phyloP scores from a whole-genome alignment of 2,797 vertebrate species.

The Chiloscyllium punctatum region DNA sequence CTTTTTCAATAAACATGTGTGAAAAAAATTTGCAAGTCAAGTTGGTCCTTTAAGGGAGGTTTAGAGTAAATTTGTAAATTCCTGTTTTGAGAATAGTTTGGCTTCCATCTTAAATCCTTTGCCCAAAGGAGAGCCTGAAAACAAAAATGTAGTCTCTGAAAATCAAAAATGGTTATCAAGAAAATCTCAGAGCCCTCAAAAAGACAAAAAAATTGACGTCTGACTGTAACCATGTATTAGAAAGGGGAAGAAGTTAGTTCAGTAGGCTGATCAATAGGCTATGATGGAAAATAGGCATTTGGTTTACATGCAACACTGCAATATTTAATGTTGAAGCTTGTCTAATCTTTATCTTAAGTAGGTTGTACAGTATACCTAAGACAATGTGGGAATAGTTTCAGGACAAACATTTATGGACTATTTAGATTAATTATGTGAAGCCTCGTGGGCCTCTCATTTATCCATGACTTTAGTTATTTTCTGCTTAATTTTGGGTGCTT shows the following conservation, averaged over 20 bases:
- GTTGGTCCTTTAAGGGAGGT: too few relatives aligned
- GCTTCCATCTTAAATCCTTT: too few relatives aligned
- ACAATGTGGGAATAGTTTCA: background rate
- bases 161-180: too few relatives aligned
- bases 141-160: too few relatives aligned
- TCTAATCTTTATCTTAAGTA: background rate
- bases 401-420: background rate
- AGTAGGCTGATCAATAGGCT: background rate
- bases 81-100: too few relatives aligned
- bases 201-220: too few relatives aligned
- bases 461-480: background rate
- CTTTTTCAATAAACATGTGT: too few relatives aligned
- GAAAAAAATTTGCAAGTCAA: too few relatives aligned
- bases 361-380: background rate
- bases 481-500: background rate
- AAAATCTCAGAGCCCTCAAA: too few relatives aligned
- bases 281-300: background rate
- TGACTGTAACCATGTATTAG: too few relatives aligned
- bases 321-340: background rate
- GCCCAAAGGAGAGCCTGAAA: too few relatives aligned
- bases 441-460: background rate
- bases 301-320: background rate
- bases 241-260: background rate
- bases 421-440: background rate
- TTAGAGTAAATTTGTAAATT: too few relatives aligned